Percentiles rank a stretch among this genome's conserved stretches.
Conservation (phyloP, 2,888 invertebrate species). For the Ormyrus rosae region DNA sequence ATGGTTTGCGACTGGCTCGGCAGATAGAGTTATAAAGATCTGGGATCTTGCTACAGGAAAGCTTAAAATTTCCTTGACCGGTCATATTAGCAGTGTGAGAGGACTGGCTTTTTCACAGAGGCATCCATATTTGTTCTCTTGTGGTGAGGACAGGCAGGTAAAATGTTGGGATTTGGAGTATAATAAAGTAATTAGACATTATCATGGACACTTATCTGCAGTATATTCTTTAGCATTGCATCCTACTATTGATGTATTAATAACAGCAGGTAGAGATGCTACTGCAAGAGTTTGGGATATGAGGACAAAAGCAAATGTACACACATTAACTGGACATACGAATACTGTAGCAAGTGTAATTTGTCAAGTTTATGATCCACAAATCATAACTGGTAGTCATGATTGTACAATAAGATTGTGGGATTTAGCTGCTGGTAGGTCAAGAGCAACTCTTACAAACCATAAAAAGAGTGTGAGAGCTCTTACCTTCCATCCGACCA, state of each 20-base stretch:
- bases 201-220: conserved; percentile 98
- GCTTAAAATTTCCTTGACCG: conserved; percentile 96
- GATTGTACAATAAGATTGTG: conserved; percentile 98
- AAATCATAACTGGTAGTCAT: conserved; percentile 95
- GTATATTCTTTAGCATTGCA: conserved; percentile 92
- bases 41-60: conserved; percentile 99
- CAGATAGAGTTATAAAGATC: conserved; percentile 98
- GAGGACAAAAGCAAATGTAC: conserved; percentile 98
- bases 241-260: conserved; percentile 95
- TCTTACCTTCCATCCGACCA: conserved; percentile 85
- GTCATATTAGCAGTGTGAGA: conserved; percentile 98
- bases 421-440: conserved; percentile 98
- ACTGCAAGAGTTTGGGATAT: conserved; percentile 99
- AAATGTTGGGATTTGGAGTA: conserved; percentile 99
- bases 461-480: conserved; percentile 97
- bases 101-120: conserved; percentile 94
- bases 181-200: conserved; percentile 98
- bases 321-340: conserved; percentile 96
- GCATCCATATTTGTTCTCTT: conserved; percentile 99
- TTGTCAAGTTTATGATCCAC: conserved; percentile 95
- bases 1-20: conserved; percentile 95
- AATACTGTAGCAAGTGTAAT: conserved; percentile 97
- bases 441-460: conserved; percentile 95
- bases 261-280: conserved; percentile 96
- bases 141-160: conserved; percentile 99